Conservation (phyloP, 2,888 invertebrate genomes). For the Gisinianus flammeolus region DNA sequence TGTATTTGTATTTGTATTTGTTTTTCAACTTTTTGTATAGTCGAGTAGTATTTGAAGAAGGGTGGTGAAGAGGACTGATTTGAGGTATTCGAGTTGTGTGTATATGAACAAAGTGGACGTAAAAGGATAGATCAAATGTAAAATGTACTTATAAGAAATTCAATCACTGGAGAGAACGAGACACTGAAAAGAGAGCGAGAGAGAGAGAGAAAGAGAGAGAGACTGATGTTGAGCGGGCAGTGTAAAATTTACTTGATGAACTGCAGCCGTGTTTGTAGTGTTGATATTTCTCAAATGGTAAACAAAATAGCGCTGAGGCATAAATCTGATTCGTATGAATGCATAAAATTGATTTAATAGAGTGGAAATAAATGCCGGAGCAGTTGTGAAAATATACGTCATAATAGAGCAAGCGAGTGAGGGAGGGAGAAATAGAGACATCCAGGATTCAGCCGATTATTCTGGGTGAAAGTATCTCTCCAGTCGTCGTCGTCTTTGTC, state of each 20-base stretch:
- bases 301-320: not conserved
- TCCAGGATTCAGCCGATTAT: not conserved
- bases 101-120: no score
- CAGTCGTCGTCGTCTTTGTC: no score
- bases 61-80: no score
- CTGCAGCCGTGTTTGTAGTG: not conserved
- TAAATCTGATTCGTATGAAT: conserved; percentile 41
- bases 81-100: no score
- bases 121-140: no score
- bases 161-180: no score
- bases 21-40: no score
- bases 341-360: conserved; percentile 48
- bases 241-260: not conserved
- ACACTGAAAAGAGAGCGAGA: not conserved
- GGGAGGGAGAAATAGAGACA: no score
- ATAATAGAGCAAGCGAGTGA: not conserved
- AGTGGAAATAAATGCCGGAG: conserved; percentile 42
- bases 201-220: conserved; percentile 13
- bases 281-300: not conserved
- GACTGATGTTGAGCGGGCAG: not conserved
- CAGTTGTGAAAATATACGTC: conserved; percentile 3
- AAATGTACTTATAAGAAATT: no score
- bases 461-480: not conserved
- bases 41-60: no score
- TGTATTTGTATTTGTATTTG: no score